phyloP scores from a whole-genome alignment of 2,888 invertebrate genomes.

The Drosophila paranaensis region DNA sequence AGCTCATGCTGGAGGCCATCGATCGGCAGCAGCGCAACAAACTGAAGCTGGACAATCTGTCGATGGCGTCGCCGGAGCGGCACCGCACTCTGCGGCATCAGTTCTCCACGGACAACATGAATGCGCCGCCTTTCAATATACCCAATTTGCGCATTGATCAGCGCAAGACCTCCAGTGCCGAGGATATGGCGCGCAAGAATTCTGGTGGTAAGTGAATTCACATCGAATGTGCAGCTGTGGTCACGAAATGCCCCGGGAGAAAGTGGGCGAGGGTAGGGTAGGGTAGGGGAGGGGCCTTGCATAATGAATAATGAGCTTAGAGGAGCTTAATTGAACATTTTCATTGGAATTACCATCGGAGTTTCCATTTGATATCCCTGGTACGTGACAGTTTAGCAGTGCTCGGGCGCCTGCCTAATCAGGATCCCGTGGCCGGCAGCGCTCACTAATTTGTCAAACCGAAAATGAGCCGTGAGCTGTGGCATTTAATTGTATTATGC shows the following conservation, averaged over 20 bases:
- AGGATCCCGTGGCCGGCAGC: slow-evolving; percentile 30
- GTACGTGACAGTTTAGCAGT: slow-evolving; percentile 62
- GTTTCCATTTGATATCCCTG: slow-evolving; percentile 59
- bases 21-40: slow-evolving; percentile 95
- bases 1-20: slow-evolving; percentile 96
- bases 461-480: slow-evolving; percentile 45
- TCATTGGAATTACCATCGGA: slow-evolving; percentile 46
- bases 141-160: slow-evolving; percentile 94
- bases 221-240: slow-evolving; percentile 1
- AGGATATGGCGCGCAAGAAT: slow-evolving; percentile 95
- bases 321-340: slow-evolving; percentile 46
- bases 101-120: slow-evolving; percentile 94
- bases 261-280: no score
- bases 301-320: slow-evolving; percentile 52
- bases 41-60: slow-evolving; percentile 92
- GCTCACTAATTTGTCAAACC: slow-evolving; percentile 53
- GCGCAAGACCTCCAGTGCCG: slow-evolving; percentile 95
- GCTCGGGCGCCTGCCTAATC: slow-evolving; percentile 45
- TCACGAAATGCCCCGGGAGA: not conserved
- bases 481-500: slow-evolving; percentile 69
- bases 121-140: slow-evolving; percentile 93
- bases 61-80: slow-evolving; percentile 91
- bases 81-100: slow-evolving; percentile 91
- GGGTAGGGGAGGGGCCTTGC: not conserved
- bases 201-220: slow-evolving; percentile 87